Evolutionary conservation across 2,888 invertebrate genomes (phyloP).

Genomic region (Drosophila fulvimacula): DNA sequence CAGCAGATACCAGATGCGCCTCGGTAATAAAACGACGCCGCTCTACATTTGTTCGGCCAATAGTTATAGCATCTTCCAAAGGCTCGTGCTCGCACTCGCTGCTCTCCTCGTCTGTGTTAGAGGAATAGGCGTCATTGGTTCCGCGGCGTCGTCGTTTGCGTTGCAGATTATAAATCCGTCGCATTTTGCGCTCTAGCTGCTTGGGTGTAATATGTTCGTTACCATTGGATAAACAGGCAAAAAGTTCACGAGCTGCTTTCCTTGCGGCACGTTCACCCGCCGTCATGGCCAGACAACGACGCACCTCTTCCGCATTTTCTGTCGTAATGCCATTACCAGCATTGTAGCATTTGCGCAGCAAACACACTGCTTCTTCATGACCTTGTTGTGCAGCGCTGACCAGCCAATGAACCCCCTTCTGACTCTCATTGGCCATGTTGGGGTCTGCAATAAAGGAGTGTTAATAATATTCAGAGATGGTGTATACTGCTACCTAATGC

Average conservation of each 20-base stretch:
- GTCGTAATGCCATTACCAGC: constrained; percentile 91
- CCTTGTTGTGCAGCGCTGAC: constrained; percentile 97
- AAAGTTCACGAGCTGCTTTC: constrained; percentile 94
- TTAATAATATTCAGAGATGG: neutral
- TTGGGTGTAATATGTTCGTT: constrained; percentile 94
- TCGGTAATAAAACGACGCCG: constrained; percentile 88
- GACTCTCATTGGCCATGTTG: constrained; percentile 85
- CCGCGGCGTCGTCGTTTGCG: constrained; percentile 79
- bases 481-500: constrained; percentile 87
- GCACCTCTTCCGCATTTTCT: constrained; percentile 90
- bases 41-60: constrained; percentile 55
- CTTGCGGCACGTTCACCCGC: constrained; percentile 94
- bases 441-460: constrained; percentile 60
- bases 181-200: constrained; percentile 91
- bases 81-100: constrained; percentile 68
- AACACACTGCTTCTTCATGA: constrained; percentile 92
- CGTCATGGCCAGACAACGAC: constrained; percentile 92
- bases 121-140: constrained; percentile 62
- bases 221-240: constrained; percentile 94
- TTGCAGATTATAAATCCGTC: constrained; percentile 87
- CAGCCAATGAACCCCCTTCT: constrained; percentile 94
- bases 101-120: constrained; percentile 70
- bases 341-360: constrained; percentile 87
- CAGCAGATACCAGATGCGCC: constrained; percentile 92
- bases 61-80: constrained; percentile 67